Conservation (phyloP, 2,888 invertebrate genomes). For the Tillus elongatus region DNA sequence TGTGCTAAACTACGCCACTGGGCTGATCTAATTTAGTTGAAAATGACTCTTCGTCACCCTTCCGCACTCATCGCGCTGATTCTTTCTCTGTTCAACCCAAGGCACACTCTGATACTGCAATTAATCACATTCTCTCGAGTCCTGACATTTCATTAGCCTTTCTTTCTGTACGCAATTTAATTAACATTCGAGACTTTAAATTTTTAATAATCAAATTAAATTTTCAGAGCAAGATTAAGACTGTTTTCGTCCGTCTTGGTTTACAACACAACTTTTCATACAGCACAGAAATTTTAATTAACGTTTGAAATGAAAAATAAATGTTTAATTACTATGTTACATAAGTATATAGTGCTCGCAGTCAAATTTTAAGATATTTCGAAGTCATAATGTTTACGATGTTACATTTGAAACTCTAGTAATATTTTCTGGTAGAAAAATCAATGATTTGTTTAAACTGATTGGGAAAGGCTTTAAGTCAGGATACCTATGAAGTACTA, state of each 20-base stretch:
- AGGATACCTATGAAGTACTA: too few species aligned
- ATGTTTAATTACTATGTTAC: constrained; percentile 21
- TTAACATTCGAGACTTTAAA: constrained; percentile 43
- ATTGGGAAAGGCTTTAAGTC: too few species aligned
- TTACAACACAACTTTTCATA: constrained; percentile 26
- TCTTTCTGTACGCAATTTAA: constrained; percentile 43
- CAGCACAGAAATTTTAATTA: constrained; percentile 25
- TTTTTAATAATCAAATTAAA: constrained; percentile 43
- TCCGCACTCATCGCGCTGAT: neutral
- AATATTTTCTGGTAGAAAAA: too few species aligned
- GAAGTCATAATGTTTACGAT: too few species aligned
- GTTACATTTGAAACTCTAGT: too few species aligned
- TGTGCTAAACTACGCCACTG: constrained; percentile 4
- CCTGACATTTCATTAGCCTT: constrained; percentile 44
- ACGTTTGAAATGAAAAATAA: constrained; percentile 26
- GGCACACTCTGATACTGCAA: constrained; percentile 34
- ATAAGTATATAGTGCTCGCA: too few species aligned
- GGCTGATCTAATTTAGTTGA: constrained; percentile 1
- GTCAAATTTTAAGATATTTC: too few species aligned
- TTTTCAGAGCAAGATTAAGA: constrained; percentile 31
- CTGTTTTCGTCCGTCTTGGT: constrained; percentile 28
- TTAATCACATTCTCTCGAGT: constrained; percentile 41
- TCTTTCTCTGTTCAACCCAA: constrained; percentile 12
- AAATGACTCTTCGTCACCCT: constrained; percentile 4
- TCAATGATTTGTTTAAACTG: too few species aligned